Evolutionary conservation across 23 tunicate genomes (phyloP), one percentile per base, ranked within the genome.

Genomic region (Ascidia mentula): DNA sequence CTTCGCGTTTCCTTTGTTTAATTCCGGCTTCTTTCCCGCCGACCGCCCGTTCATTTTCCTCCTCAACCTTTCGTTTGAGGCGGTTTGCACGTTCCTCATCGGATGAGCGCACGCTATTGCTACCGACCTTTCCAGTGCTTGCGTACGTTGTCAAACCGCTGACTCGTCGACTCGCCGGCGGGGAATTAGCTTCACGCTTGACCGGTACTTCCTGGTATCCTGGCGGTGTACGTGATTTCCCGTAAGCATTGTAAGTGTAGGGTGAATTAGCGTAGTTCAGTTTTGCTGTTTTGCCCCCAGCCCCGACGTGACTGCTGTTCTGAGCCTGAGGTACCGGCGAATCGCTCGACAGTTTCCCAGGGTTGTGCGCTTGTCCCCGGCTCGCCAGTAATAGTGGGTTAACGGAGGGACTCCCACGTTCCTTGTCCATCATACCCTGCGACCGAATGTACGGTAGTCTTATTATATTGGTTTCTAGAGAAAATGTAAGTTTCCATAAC

Each of bases 1-100:
- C 18, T 59, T 82, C 86, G 1, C 86, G 72, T 31, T 83, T 83
- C 37, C 87, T 77, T 31, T 83, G 75, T 30, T 45, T 24, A 35
- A 65, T 18, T 34, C 69, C 37, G 6, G 42, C 45, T 7, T 83
- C 81, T 28, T 83, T 76, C 37, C 38, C 45, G 34, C 32, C 38
- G 34, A 36, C 53, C 34, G 35, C 17, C 38, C 40, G 46, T 18
- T 83, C 87, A 9, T 34, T 40, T 2, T 82, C 87, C 5, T 83
- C 87, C 18, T 31, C 36, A 0, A 72, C 75, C 35, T 40, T 76
- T 38, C 87, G 36, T 60, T 83, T 83, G 31, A 83, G 39, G 24
- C 65, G 37, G 59, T 82, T 74, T 37, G 65, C 24, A 4, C 73
- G 31, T 17, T 61, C 87, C 36, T 76, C 76, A 24, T 76, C 61